These are phyloP conservation scores for Cygnus olor DNA, from an alignment of 2,797 vertebrate species.

Conservation along the genomic window DNA sequence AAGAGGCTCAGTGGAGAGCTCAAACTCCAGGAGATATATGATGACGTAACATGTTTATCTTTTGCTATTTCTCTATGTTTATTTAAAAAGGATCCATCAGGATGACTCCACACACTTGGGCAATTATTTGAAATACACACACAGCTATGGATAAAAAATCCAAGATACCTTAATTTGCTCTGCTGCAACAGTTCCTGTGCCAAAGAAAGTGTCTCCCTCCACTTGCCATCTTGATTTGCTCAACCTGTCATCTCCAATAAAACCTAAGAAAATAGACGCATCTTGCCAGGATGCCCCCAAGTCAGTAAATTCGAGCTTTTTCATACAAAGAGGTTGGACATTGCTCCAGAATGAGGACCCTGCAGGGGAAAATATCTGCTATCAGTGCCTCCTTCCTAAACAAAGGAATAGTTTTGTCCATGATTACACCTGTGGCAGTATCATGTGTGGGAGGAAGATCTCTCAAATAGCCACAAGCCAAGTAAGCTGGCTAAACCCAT, in stretches of 20 bases:
- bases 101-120: background rate
- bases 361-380: background rate
- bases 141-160: background rate
- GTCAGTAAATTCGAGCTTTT: background rate
- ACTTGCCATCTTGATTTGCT: background rate
- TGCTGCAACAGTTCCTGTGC: background rate
- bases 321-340: background rate
- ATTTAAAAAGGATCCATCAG: constrained; percentile 4
- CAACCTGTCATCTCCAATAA: background rate
- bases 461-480: background rate
- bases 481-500: background rate
- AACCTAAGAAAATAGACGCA: background rate
- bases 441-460: background rate
- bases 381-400: background rate
- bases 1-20: background rate
- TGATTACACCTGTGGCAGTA: background rate
- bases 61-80: constrained; percentile 2
- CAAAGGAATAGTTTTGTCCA: background rate
- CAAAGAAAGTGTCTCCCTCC: background rate
- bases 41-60: background rate
- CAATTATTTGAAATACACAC: constrained; percentile 14
- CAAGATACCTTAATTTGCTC: background rate
- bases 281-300: background rate
- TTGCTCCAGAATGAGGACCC: background rate
- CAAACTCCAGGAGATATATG: background rate